Conservation (phyloP, 1,140 invertebrate species). For the Antheraea pernyi region DNA sequence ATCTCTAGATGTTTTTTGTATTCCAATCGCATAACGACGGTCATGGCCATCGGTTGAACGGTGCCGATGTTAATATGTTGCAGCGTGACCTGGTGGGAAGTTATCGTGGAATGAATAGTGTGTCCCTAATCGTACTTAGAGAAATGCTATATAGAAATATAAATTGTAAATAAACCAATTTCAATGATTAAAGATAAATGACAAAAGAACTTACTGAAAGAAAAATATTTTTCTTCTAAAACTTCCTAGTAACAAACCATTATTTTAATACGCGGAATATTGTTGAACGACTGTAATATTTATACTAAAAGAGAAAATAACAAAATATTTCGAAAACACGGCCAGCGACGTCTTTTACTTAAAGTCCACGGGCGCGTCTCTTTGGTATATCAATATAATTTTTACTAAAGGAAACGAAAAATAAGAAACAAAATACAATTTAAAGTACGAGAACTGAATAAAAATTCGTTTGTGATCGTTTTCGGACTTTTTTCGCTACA, state of each 20-base stretch:
- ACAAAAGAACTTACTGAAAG: too few relatives aligned
- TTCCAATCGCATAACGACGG: too few relatives aligned
- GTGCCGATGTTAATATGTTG: too few relatives aligned
- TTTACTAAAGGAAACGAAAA: neutral
- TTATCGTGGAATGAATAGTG: too few relatives aligned
- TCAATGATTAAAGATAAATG: too few relatives aligned
- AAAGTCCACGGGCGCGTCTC: neutral
- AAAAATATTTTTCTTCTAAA: neutral
- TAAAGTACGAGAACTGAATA: constrained; percentile 9
- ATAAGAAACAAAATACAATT: constrained; percentile 5
- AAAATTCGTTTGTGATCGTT: constrained; percentile 8
- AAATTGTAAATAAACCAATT: too few relatives aligned
- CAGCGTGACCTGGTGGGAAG: too few relatives aligned
- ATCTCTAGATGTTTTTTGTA: too few relatives aligned
- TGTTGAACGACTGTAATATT: neutral
- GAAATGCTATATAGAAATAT: too few relatives aligned
- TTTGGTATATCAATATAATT: constrained; percentile 1
- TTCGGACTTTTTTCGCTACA: neutral
- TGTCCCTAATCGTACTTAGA: too few relatives aligned
- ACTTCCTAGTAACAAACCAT: neutral
- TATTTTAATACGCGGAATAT: neutral
- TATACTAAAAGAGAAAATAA: neutral
- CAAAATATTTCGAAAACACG: neutral
- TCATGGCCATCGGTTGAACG: too few relatives aligned
- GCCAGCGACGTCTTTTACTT: neutral